Conservation (phyloP, 53 echinoderm and acorn worm genomes). For the Apostichopus leukothele region DNA sequence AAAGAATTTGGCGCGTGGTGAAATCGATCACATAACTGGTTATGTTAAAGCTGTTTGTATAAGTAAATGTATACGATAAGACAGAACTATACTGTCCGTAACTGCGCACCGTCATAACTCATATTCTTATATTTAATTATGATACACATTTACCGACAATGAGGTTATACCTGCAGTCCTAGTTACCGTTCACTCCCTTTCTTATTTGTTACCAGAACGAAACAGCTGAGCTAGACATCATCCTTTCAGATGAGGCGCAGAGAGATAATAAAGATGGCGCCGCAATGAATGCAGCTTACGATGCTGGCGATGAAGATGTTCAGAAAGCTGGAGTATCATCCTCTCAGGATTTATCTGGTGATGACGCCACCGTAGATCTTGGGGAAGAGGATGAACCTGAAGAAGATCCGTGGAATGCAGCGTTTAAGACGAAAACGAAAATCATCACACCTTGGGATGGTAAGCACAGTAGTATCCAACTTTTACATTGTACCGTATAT, state of each 20-base stretch:
- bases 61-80: too few species aligned
- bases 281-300: conserved; percentile 1
- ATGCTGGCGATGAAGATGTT: background rate
- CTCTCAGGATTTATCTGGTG: background rate
- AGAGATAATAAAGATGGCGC: background rate
- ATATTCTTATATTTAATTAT: too few species aligned
- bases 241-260: background rate
- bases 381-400: conserved; percentile 2
- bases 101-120: too few species aligned
- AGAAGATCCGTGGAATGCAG: conserved; percentile 36
- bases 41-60: too few species aligned
- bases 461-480: background rate
- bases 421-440: conserved; percentile 31
- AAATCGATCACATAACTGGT: too few species aligned
- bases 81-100: too few species aligned
- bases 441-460: conserved; percentile 11
- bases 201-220: background rate
- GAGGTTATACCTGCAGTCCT: too few species aligned
- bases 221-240: background rate
- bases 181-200: too few species aligned
- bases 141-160: too few species aligned
- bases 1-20: too few species aligned
- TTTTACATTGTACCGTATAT: too few species aligned
- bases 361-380: background rate
- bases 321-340: background rate